phyloP scores from a whole-genome alignment of 2,797 vertebrate genomes.

The Tachyglossus aculeatus region DNA sequence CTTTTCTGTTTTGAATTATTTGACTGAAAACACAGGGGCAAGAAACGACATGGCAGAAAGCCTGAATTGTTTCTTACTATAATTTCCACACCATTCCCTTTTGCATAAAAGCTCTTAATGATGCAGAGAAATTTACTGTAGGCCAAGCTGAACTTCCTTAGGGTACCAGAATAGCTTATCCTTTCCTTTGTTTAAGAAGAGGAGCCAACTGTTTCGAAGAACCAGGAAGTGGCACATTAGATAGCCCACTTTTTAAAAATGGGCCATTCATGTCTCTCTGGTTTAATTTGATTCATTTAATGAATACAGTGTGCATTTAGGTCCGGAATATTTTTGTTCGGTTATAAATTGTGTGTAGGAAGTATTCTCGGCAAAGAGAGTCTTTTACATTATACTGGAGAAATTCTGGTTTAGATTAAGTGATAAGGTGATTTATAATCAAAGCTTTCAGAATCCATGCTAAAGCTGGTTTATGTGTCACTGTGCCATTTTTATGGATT shows the following conservation, averaged over 20 bases:
- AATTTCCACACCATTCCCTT: conserved; percentile 47
- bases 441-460: neutral
- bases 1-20: too few species aligned
- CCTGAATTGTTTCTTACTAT: conserved; percentile 52
- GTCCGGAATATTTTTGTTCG: conserved; percentile 28
- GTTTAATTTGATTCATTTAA: neutral
- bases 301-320: neutral
- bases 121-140: too few species aligned
- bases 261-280: neutral
- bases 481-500: neutral
- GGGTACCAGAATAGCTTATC: conserved; percentile 23
- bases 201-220: conserved; percentile 11
- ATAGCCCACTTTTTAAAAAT: conserved; percentile 10
- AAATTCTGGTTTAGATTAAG: conserved; percentile 21
- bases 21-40: too few species aligned
- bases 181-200: conserved; percentile 29
- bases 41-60: too few species aligned
- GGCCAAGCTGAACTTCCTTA: conserved; percentile 39
- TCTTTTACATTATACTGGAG: neutral
- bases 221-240: conserved; percentile 34
- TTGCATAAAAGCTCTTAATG: too few species aligned
- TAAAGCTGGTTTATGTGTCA: neutral
- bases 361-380: neutral
- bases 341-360: conserved; percentile 3
- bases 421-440: neutral